Percentiles rank a stretch among this genome's conserved stretches.
phyloP scores from a whole-genome alignment of 2,888 invertebrate genomes.

The Camponotus fellah region DNA sequence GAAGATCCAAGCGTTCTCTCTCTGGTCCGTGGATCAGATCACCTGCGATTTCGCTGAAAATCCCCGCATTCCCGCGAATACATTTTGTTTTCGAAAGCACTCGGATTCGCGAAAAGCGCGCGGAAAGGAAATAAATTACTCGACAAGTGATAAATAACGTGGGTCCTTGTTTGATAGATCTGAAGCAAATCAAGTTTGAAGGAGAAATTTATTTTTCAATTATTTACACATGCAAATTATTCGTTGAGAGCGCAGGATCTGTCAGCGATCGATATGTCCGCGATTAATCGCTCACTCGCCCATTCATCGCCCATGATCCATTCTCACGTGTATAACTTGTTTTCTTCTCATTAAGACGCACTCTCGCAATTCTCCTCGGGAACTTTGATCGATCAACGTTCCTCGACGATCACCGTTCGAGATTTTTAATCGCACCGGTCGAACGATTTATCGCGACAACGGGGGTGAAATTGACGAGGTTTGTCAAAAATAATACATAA shows the following conservation, averaged over 20 bases:
- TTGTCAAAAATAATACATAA: constrained; percentile 66
- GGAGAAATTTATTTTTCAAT: background rate
- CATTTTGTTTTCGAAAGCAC: background rate
- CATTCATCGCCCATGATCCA: background rate
- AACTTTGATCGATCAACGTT: background rate
- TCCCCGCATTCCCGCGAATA: constrained; percentile 20
- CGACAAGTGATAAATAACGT: constrained; percentile 18
- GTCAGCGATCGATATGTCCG: constrained; percentile 26
- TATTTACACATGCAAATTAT: constrained; percentile 20
- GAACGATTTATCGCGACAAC: background rate
- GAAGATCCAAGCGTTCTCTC: constrained; percentile 7
- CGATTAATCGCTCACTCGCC: constrained; percentile 1
- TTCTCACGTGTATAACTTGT: background rate
- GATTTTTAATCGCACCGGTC: background rate
- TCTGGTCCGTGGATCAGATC: constrained; percentile 5
- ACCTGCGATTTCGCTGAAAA: constrained; percentile 4
- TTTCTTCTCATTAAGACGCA: constrained; percentile 1
- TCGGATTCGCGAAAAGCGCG: background rate
- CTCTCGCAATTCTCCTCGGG: background rate
- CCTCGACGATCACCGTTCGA: background rate
- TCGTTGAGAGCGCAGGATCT: background rate
- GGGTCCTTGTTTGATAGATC: background rate
- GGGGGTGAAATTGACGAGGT: background rate
- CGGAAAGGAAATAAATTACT: background rate
- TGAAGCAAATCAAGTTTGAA: background rate